A percentile compares a stretch with the other conserved stretches of the same genome.
phyloP scores from a whole-genome alignment of 2,113 vertebrate genomes.

The Rattus norvegicus region DNA sequence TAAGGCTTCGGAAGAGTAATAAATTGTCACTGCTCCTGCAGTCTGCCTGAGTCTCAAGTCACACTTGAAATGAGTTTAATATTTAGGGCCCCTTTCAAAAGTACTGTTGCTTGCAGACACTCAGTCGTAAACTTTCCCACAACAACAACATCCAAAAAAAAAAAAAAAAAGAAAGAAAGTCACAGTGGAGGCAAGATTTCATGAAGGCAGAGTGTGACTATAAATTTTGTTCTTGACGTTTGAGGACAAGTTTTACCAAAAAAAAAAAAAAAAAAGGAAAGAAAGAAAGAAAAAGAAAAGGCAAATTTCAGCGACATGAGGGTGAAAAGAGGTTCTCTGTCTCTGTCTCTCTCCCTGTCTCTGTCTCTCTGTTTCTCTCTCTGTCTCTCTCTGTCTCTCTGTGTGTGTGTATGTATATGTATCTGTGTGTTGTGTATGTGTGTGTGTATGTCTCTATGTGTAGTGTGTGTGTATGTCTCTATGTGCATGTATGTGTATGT shows the following conservation, averaged over 20 bases:
- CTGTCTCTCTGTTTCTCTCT: not conserved
- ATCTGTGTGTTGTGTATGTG: not conserved
- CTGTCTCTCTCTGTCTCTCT: not conserved
- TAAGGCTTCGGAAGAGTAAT: conserved; percentile 77
- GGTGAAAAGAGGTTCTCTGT: too few species aligned
- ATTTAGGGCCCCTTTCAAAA: conserved; percentile 79
- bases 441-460: not conserved
- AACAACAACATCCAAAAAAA: conserved; percentile 61
- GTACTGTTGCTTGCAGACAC: conserved; percentile 70
- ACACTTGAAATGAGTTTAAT: conserved; percentile 83
- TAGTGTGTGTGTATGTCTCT: not conserved
- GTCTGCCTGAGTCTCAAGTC: conserved; percentile 73
- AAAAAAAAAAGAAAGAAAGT: not conserved
- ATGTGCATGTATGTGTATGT: too few species aligned
- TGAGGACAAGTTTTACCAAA: conserved; percentile 45
- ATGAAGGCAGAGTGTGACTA: not conserved
- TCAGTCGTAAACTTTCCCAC: conserved; percentile 77
- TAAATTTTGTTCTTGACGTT: conserved; percentile 56
- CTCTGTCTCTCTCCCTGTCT: not conserved
- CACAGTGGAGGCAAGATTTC: conserved; percentile 63
- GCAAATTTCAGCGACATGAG: not conserved
- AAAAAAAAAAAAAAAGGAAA: not conserved
- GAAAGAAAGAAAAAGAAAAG: not conserved
- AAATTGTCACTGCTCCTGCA: conserved; percentile 72
- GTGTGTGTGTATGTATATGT: too few species aligned